Base-by-base conservation (phyloP, 2,888 invertebrate species). In the Torymus texanus region DNA sequence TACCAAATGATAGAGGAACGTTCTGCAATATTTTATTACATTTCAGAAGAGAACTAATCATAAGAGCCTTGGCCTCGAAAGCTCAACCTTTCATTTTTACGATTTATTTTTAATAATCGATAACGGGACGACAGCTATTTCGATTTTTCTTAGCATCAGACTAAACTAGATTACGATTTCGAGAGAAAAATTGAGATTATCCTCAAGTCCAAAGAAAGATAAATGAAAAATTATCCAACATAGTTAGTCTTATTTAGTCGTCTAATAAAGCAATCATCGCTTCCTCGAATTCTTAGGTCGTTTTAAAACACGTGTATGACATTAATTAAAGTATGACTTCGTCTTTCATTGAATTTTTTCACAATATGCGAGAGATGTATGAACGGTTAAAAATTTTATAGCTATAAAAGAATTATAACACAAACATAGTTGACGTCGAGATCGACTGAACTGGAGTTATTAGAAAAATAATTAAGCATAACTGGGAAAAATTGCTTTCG, bases 11-110 rank as follows among this genome's bases (percentile, higher is more conserved):
- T 41, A 41, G 1, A 21, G 41, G 41, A 1, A 41, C 8, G 1
- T 8, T 41, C 41, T 41, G 41, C 41, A 41, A 41, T 41, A 8
- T 8, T 8, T 41, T 29, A 1, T 29, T 41, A 8, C 8, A 41
- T 41, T 41, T 41, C 41, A 41, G 41, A 41, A 8, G 41, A 41
- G 41, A 41, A 41, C 41, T 58, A 51, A 66, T 67, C n/a, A 16
- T 29, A 18, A 70, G 29, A 70, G 16, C 58, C 70, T 70, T 70
- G 70, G 50, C 70, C 58, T 58, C 58, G 58, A 29, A n/a, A 70
- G 41, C 70, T 21, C 14, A 13, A 58, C 56, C 16, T 58, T 10
- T 50, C 21, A 58, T 56, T 68, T 68, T 56, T 67, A 24, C 5
- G 21, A 21, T 58, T 68, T 68, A 68, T 68, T 68, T 55, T 68